phyloP scores from a whole-genome alignment of 2,797 vertebrate species.

The Sebastes trivittatus region DNA sequence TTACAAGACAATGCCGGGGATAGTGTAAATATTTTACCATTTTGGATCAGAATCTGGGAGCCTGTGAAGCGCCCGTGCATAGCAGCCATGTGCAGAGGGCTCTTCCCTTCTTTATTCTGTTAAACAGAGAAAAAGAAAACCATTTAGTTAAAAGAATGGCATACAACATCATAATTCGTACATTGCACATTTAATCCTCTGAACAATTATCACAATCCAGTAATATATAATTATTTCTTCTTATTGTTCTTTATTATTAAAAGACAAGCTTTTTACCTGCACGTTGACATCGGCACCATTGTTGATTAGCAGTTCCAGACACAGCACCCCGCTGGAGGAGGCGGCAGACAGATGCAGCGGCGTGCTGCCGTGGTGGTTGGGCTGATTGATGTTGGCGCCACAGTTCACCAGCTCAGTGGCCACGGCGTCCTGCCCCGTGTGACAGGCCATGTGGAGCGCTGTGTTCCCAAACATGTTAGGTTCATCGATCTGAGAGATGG shows the following conservation, averaged over 20 bases:
- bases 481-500: conserved; percentile 86
- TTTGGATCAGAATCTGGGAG: conserved; percentile 97
- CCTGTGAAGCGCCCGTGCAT: conserved; percentile 95
- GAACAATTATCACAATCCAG: neutral
- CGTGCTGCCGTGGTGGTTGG: conserved; percentile 89
- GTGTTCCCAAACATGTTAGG: conserved; percentile 92
- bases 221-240: neutral
- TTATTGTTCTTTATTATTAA: neutral
- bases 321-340: conserved; percentile 92
- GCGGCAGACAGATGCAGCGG: conserved; percentile 93
- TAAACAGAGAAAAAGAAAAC: conserved; percentile 21
- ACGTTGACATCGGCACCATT: conserved; percentile 94
- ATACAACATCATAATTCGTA: neutral
- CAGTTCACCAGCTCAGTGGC: conserved; percentile 93
- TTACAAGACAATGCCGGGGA: neutral
- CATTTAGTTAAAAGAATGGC: neutral
- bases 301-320: conserved; percentile 94
- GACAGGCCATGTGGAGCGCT: conserved; percentile 95
- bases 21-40: conserved; percentile 80
- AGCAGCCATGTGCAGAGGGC: conserved; percentile 94
- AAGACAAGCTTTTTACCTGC: conserved; percentile 81
- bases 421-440: conserved; percentile 91
- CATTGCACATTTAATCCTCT: neutral
- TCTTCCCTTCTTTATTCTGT: conserved; percentile 95
- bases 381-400: conserved; percentile 93